These are phyloP conservation scores for Mus spicilegus DNA, from an alignment of 2,113 vertebrate species.

Conservation along the genomic window DNA sequence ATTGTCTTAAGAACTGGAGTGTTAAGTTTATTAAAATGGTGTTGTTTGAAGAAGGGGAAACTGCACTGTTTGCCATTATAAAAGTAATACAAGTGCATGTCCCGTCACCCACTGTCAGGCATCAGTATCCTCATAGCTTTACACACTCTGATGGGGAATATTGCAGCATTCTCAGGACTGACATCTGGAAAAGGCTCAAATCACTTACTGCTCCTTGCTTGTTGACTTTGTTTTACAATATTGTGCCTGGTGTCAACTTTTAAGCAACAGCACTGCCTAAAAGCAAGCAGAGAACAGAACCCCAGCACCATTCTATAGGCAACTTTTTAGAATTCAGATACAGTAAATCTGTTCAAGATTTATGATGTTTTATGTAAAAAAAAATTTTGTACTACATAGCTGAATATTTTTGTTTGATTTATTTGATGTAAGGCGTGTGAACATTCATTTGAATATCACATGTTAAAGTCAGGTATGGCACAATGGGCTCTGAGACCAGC, in stretches of 20 bases:
- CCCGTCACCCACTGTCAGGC: constrained; percentile 76
- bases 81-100: constrained; percentile 73
- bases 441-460: constrained; percentile 67
- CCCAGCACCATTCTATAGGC: constrained; percentile 84
- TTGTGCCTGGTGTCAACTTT: constrained; percentile 83
- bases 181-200: constrained; percentile 77
- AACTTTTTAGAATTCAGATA: constrained; percentile 85
- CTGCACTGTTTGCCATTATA: constrained; percentile 72
- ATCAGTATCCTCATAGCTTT: constrained; percentile 73
- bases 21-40: constrained; percentile 77
- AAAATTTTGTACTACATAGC: constrained; percentile 87
- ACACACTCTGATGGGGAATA: constrained; percentile 73
- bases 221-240: constrained; percentile 79
- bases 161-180: constrained; percentile 75
- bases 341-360: constrained; percentile 84
- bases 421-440: constrained; percentile 78
- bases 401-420: constrained; percentile 85
- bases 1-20: constrained; percentile 73
- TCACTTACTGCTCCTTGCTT: constrained; percentile 82
- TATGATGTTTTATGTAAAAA: constrained; percentile 84
- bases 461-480: constrained; percentile 82
- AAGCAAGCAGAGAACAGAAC: constrained; percentile 88
- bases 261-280: constrained; percentile 87
- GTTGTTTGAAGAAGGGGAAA: constrained; percentile 77
- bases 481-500: constrained; percentile 83